phyloP scores from a whole-genome alignment of 2,888 invertebrate genomes.

The Agrypnus murinus region DNA sequence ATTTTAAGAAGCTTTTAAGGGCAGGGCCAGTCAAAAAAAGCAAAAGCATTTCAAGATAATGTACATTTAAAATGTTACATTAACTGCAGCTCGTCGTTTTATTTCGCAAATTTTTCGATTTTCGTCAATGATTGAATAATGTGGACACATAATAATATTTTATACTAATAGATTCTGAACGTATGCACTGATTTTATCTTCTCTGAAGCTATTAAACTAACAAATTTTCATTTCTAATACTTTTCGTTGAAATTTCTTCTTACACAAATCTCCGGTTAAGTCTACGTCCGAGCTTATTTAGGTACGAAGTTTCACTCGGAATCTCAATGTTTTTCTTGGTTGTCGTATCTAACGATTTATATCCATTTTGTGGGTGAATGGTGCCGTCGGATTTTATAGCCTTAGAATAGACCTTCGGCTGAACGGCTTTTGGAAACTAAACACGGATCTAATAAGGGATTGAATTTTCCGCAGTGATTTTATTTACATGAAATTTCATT shows the following conservation, averaged over 20 bases:
- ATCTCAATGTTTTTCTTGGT: constrained; percentile 28
- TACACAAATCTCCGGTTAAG: constrained; percentile 12
- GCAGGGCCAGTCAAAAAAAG: no score
- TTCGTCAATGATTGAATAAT: no score
- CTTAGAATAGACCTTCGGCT: constrained; percentile 12
- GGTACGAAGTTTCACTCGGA: constrained; percentile 23
- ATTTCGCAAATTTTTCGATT: no score
- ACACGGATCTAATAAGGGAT: constrained; percentile 19
- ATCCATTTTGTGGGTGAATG: constrained; percentile 31
- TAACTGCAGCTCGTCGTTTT: no score
- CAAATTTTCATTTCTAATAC: constrained; percentile 8
- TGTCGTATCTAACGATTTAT: constrained; percentile 30
- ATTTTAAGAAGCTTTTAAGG: no score
- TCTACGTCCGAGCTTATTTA: constrained; percentile 22
- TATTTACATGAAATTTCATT: not conserved
- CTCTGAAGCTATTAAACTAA: constrained; percentile 11
- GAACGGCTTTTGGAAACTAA: constrained; percentile 25
- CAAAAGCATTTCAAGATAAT: no score
- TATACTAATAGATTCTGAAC: no score
- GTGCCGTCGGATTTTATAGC: constrained; percentile 29
- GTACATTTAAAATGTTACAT: no score
- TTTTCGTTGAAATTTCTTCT: constrained; percentile 10
- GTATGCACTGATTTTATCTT: no score
- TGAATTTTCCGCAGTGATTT: constrained; percentile 10
- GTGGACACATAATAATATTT: no score